Percentiles rank a stretch among this genome's conserved stretches.
These are phyloP conservation scores for Kryptolebias marmoratus DNA, from an alignment of 2,113 vertebrate genomes.

Conservation along the genomic window DNA sequence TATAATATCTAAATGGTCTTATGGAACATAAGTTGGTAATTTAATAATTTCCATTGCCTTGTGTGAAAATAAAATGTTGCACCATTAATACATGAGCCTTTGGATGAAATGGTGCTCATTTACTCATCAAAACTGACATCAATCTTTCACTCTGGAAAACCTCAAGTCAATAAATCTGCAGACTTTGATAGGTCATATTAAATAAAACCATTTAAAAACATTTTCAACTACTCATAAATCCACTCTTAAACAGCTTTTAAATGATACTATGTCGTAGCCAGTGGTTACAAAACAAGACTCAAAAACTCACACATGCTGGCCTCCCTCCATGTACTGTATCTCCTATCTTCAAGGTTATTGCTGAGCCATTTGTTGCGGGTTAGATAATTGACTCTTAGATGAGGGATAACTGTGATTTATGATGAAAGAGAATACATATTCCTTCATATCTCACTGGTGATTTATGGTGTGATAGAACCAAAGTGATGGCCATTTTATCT, in stretches of 20 bases:
- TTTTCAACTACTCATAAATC: slow-evolving; percentile 54
- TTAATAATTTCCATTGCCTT: background rate
- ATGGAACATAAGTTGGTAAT: slow-evolving; percentile 30
- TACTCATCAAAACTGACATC: slow-evolving; percentile 41
- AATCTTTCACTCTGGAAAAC: slow-evolving; percentile 17
- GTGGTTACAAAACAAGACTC: slow-evolving; percentile 22
- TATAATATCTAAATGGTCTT: slow-evolving; percentile 35
- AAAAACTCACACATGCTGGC: slow-evolving; percentile 1
- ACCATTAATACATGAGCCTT: slow-evolving; percentile 18
- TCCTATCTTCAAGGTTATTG: slow-evolving; percentile 74
- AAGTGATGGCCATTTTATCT: slow-evolving; percentile 78
- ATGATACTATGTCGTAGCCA: slow-evolving; percentile 17
- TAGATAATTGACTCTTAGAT: slow-evolving; percentile 80
- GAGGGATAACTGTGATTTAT: slow-evolving; percentile 80
- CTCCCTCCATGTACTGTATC: slow-evolving; percentile 31
- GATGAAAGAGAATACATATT: slow-evolving; percentile 76
- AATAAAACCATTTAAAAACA: slow-evolving; percentile 24
- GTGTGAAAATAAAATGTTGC: slow-evolving; percentile 31
- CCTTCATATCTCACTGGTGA: slow-evolving; percentile 74
- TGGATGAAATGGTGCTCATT: slow-evolving; percentile 34
- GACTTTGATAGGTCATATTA: slow-evolving; percentile 8
- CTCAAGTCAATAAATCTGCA: slow-evolving; percentile 9
- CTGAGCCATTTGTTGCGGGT: slow-evolving; percentile 68
- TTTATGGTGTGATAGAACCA: slow-evolving; percentile 73
- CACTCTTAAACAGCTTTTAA: background rate